These are phyloP conservation scores for Lytechinus variegatus DNA, from an alignment of 35 echinoderm and acorn worm genomes.

Conservation along the genomic window DNA sequence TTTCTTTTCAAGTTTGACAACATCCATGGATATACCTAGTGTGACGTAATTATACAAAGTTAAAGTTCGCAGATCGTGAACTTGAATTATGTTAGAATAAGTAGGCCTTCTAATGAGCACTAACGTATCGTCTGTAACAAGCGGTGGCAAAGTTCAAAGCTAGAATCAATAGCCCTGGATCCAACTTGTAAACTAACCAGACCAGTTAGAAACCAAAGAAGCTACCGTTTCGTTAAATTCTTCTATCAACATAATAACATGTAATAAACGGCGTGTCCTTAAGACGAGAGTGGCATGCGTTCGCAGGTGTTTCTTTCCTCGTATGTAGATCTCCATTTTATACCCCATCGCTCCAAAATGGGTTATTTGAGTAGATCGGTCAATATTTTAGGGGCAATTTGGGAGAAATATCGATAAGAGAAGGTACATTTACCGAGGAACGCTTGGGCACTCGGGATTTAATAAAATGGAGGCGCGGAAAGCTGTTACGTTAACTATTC, in stretches of 20 bases:
- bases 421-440: slow-evolving; percentile 40
- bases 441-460: neutral
- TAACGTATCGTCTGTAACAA: no score
- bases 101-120: no score
- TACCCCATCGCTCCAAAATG: slow-evolving; percentile 8
- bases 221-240: neutral
- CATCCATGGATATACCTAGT: no score
- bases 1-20: no score
- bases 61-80: no score
- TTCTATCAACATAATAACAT: neutral
- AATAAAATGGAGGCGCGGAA: neutral
- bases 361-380: slow-evolving; percentile 42
- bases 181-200: neutral
- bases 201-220: neutral
- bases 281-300: neutral
- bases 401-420: slow-evolving; percentile 36
- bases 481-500: neutral
- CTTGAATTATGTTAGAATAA: no score
- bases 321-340: neutral
- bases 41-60: no score
- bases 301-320: slow-evolving; percentile 17
- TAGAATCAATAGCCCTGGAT: neutral
- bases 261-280: neutral
- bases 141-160: neutral
- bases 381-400: slow-evolving; percentile 49